These are phyloP conservation scores for Solenopsis fugax DNA, from an alignment of 1,140 invertebrate species.

Conservation along the genomic window DNA sequence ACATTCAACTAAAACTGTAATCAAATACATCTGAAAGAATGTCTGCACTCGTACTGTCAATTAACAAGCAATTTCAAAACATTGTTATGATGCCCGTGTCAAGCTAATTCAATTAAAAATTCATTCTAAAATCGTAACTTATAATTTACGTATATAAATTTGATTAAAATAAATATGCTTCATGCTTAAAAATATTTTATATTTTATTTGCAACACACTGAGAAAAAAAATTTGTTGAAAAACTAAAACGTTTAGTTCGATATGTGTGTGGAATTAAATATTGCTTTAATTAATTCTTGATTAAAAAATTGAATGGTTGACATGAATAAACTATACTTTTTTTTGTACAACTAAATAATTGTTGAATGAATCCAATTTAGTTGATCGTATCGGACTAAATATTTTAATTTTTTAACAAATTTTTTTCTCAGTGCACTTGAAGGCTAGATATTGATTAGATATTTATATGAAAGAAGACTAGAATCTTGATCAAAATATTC, in stretches of 20 bases:
- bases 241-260: too few species aligned
- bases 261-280: too few species aligned
- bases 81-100: not conserved
- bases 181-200: not conserved
- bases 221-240: too few species aligned
- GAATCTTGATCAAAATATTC: not conserved
- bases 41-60: not conserved
- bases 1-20: not conserved
- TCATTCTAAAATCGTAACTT: not conserved
- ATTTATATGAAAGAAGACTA: not conserved
- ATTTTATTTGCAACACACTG: not conserved
- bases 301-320: too few species aligned
- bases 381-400: too few species aligned
- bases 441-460: not conserved
- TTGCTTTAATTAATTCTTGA: too few species aligned
- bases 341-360: too few species aligned
- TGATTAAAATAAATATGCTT: not conserved
- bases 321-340: too few species aligned
- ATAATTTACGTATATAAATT: not conserved
- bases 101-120: not conserved
- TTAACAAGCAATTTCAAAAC: not conserved
- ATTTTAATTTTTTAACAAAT: too few species aligned
- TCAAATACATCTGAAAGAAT: constrained; percentile 12
- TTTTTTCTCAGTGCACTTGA: not conserved
- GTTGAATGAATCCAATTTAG: too few species aligned